Evolutionary conservation across 2,888 invertebrate species (phyloP), one percentile per base, ranked within the genome.

Genomic region (Meta bourneti): DNA sequence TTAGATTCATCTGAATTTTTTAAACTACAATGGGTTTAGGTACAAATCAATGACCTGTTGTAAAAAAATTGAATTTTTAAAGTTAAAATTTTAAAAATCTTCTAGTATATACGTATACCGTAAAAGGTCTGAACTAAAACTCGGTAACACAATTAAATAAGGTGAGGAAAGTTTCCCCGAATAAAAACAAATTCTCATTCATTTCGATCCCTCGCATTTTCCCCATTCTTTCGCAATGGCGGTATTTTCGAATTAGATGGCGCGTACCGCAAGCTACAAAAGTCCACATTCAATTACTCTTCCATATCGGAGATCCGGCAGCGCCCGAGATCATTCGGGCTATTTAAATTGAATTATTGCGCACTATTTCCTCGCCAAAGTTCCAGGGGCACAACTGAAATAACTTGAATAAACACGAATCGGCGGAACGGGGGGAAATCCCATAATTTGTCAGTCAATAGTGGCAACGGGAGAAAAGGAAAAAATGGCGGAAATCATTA

Each of bases 391-490:
- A 77, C 77, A 77, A 61, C 54, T 7, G 77, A 86, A 78, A 86
- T 86, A 86, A 86, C 78, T 86, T 86, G 78, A 86, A 86, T 86
- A 86, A 86, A 77, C 85, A 86, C 69, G 69, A 19, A 86, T 70
- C 61, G 78, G 8, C 49, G 85, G 77, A 86, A 86, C 61, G 78
- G 8, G 51, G 85, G 77, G 78, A 86, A 86, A 78, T 86, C 52
- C 85, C 71, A 78, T 86, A 86, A 86, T 86, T 86, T 86, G 77
- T 78, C 85, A 69, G 85, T 86, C 85, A 86, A 86, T 78, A 86
- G 78, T 78, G 85, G 85, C 85, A 86, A 86, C 85, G 85, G 70
- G 54, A 71, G 51, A 61, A 61, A 61, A 19, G 13, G 49, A 74
- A 85, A 69, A 86, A 86, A 77, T 78, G 78, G 70, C 70, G 85